phyloP scores from a whole-genome alignment of 2,113 vertebrate species.

The Chaetura pelagica region DNA sequence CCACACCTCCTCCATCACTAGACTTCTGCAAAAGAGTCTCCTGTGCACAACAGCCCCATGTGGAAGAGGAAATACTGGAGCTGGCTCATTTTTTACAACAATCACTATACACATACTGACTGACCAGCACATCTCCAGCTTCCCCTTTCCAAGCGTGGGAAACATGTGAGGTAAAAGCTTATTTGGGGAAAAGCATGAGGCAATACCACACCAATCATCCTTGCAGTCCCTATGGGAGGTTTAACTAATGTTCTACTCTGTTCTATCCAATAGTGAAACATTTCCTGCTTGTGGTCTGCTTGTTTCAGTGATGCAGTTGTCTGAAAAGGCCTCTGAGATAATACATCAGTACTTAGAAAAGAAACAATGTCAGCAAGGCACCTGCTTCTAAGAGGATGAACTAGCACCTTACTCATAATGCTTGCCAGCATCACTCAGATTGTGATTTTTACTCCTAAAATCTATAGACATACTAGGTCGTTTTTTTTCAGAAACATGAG shows the following conservation, averaged over 20 bases:
- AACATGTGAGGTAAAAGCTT: background rate
- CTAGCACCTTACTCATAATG: background rate
- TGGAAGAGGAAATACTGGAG: background rate
- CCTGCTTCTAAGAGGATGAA: background rate
- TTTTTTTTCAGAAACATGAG: background rate
- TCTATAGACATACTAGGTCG: no score
- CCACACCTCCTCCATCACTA: background rate
- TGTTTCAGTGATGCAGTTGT: background rate
- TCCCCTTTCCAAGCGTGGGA: background rate
- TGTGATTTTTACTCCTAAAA: no score
- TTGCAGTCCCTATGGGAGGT: background rate
- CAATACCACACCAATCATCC: background rate
- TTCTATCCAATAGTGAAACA: background rate
- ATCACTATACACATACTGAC: background rate
- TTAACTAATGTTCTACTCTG: background rate
- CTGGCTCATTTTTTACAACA: background rate
- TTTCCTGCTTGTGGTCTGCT: background rate
- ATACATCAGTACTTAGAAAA: background rate
- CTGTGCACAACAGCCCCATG: accelerated
- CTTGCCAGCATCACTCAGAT: background rate
- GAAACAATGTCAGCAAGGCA: background rate
- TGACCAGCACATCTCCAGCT: background rate
- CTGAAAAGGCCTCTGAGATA: background rate
- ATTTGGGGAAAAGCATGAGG: background rate
- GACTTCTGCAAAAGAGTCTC: background rate